Evolutionary conservation across 2,888 invertebrate genomes (phyloP).

Genomic region (Hesperia comma): DNA sequence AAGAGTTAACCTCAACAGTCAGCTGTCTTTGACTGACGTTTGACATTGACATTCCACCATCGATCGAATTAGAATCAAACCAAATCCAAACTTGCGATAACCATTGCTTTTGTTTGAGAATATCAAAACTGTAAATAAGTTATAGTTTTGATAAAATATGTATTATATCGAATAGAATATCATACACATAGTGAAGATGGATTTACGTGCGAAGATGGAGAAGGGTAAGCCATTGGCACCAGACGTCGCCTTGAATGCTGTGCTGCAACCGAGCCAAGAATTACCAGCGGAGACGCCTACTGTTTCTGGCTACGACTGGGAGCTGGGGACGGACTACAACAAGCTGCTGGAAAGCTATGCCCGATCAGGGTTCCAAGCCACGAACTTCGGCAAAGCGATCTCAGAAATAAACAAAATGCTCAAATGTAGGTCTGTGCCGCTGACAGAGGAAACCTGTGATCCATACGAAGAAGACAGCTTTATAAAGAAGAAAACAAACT

Average conservation of each 20-base stretch:
- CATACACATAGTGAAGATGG: conserved; percentile 52
- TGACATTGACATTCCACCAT: background rate
- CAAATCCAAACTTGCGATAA: background rate
- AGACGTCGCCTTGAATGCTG: conserved; percentile 87
- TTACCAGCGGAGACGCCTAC: conserved; percentile 87
- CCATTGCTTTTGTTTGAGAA: background rate
- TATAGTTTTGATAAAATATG: background rate
- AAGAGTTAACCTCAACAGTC: too few species aligned
- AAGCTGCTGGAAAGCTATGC: conserved; percentile 91
- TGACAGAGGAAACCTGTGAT: conserved; percentile 87
- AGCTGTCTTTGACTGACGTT: background rate
- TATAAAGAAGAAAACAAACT: conserved; percentile 89
- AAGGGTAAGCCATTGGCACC: conserved; percentile 63
- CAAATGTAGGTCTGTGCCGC: conserved; percentile 87
- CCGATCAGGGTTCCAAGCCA: conserved; percentile 98
- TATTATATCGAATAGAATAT: background rate
- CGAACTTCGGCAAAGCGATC: conserved; percentile 95
- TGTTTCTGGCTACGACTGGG: conserved; percentile 96
- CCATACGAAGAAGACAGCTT: conserved; percentile 90
- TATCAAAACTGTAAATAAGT: too few species aligned
- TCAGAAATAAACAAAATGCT: conserved; percentile 97
- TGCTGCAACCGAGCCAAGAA: conserved; percentile 87
- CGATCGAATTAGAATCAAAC: background rate
- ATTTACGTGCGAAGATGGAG: conserved; percentile 53
- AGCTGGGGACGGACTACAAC: conserved; percentile 93